Base-by-base conservation (phyloP, 2,113 vertebrate genomes). In the Ranitomeya variabilis region DNA sequence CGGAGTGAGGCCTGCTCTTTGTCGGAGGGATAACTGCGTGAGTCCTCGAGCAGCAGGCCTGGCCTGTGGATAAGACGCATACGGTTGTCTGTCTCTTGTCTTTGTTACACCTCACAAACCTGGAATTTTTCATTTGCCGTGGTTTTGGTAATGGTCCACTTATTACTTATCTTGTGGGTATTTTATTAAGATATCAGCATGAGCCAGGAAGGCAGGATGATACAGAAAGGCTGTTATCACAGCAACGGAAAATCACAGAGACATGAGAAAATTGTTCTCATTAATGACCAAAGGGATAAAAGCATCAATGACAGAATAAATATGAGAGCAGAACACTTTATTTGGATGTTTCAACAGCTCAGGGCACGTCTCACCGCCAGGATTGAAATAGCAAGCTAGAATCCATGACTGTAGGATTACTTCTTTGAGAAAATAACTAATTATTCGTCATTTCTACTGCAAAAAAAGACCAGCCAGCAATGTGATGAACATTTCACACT, bases 131-230 rank as follows among this genome's bases (percentile, higher is more conserved):
- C 87, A 83, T 83, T 76, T 86, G 80, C 57, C 52, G 45, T 31
- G 87, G 57, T 83, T 88, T 88, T 88, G 87, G 80, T 83, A 88
- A 83, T 83, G 80, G 87, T 78, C 87, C 80, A 88, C 87, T 83
- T 88, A 88, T 88, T 83, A 83, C 55, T 62, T 81, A 83, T 88
- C 87, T 83, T 55, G 87, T 77, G 57, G 71, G 57, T 52, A 88
- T 83, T 88, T 88, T 88, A 88, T 88, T 88, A 88, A 88, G 87
- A 83, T 83, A 88, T 88, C 87, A 88, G 87, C 87, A 12, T 83
- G 87, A 88, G 87, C 11, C 87, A 69, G 59, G 73, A 77, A 88
- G 57, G 37, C 52, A 55, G 82, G 23, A 77, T 7, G 71, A 76
- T 88, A 83, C n/a, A 83, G 71, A 77, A 66, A 77, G 80, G 55